Evolutionary conservation across 2,113 vertebrate genomes (phyloP).

Genomic region (Dicrurus megarhynchus): DNA sequence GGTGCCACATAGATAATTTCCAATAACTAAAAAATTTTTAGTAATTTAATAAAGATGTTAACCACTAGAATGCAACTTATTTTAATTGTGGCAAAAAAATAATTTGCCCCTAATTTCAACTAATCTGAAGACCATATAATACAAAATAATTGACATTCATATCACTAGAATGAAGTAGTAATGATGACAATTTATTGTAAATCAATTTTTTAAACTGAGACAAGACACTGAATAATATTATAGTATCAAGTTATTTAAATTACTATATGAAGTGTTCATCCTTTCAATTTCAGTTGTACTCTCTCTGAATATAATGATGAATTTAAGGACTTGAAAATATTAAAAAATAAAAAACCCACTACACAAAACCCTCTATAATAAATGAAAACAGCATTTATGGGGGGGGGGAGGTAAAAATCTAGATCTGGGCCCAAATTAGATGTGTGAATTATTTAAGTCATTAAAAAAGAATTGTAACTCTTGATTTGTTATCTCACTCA

Average conservation of each 20-base stretch:
- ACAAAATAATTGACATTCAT: not conserved
- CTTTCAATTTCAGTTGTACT: not conserved
- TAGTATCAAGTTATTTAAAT: not conserved
- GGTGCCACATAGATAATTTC: not conserved
- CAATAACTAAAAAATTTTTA: not conserved
- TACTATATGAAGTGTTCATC: not conserved
- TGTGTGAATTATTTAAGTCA: not conserved
- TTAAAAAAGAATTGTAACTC: not conserved
- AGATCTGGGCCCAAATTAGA: not conserved
- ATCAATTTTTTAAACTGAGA: not conserved
- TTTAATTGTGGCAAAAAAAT: not conserved
- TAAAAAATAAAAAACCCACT: no score
- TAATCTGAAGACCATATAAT: not conserved
- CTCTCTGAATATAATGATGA: not conserved
- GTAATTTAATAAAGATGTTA: not conserved
- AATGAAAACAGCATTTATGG: accelerated
- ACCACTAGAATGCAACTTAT: not conserved
- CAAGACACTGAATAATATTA: not conserved
- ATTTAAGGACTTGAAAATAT: not conserved
- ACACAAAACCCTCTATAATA: not conserved
- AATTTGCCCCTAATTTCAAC: not conserved
- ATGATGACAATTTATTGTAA: not conserved
- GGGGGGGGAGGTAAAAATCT: not conserved
- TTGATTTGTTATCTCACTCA: not conserved
- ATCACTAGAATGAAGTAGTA: not conserved